A percentile compares a stretch with the other conserved stretches of the same genome.
Conservation (phyloP, 1,140 invertebrate genomes). For the Heliconius himera region DNA sequence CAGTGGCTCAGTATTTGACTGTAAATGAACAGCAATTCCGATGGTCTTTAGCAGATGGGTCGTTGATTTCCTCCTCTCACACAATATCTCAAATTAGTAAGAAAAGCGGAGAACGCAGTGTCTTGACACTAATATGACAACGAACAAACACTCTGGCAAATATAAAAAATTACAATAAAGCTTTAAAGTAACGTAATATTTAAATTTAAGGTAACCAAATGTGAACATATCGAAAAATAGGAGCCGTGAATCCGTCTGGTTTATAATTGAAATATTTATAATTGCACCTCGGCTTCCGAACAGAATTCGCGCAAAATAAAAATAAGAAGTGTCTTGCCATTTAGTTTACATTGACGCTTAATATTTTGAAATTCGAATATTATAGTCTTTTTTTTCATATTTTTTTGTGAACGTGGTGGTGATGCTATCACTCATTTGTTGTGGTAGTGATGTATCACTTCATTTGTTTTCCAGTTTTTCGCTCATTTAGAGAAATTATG, state of each 20-base stretch:
- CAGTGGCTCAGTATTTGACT: too few species aligned
- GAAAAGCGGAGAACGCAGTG: too few species aligned
- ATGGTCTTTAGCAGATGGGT: too few species aligned
- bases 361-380: slow-evolving; percentile 9
- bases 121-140: too few species aligned
- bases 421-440: not conserved
- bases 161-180: not conserved
- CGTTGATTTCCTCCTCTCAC: too few species aligned
- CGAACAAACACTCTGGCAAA: not conserved
- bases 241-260: slow-evolving; percentile 58
- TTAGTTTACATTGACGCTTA: slow-evolving; percentile 34
- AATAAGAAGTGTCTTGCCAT: slow-evolving; percentile 39
- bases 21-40: too few species aligned
- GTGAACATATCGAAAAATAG: slow-evolving; percentile 53
- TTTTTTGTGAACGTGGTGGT: not conserved
- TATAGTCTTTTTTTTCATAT: not conserved
- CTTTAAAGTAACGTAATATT: not conserved
- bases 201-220: slow-evolving; percentile 38
- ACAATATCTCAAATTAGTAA: too few species aligned
- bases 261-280: slow-evolving; percentile 79
- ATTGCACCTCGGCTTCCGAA: slow-evolving; percentile 46
- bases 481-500: too few species aligned
- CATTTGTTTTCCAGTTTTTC: too few species aligned
- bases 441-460: too few species aligned
- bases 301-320: slow-evolving; percentile 50